Percentiles rank a stretch among this genome's conserved stretches.
Evolutionary conservation across 2,888 invertebrate genomes (phyloP).

Genomic region (Drosophila niveifrons): DNA sequence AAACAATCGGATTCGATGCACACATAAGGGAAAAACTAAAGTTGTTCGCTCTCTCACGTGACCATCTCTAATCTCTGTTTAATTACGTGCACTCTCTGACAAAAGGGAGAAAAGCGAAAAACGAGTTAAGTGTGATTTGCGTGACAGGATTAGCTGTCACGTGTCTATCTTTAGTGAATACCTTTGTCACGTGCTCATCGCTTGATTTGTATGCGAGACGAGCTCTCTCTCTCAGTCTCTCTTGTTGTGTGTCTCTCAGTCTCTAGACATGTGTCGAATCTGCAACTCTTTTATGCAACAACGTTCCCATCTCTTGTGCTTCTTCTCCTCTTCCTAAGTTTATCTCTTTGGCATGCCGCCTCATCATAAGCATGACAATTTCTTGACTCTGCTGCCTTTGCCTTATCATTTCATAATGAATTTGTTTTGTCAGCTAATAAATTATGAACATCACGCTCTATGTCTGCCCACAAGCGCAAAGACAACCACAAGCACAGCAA

Average conservation of each 20-base stretch:
- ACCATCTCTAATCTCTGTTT: constrained; percentile 53
- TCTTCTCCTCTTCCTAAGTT: background rate
- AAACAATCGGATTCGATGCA: constrained; percentile 42
- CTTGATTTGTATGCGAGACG: constrained; percentile 37
- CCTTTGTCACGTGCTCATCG: constrained; percentile 58
- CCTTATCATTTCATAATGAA: constrained; percentile 81
- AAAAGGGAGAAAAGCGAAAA: constrained; percentile 16
- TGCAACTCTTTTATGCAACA: constrained; percentile 34
- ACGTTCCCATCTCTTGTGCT: background rate
- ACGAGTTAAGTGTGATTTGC: constrained; percentile 60
- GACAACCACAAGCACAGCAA: too few relatives aligned
- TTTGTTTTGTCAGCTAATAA: constrained; percentile 82
- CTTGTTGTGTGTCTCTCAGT: constrained; percentile 8
- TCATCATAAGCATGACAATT: constrained; percentile 68
- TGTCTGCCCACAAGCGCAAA: constrained; percentile 51
- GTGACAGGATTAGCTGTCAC: constrained; percentile 63
- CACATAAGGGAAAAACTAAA: constrained; percentile 3
- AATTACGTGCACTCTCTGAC: constrained; percentile 39
- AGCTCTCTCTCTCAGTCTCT: background rate
- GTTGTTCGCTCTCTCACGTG: constrained; percentile 31
- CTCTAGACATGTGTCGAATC: constrained; percentile 17
- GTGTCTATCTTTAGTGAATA: constrained; percentile 43
- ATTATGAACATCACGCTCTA: constrained; percentile 75
- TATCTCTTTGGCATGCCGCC: constrained; percentile 49
- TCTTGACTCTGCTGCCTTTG: constrained; percentile 45